A percentile compares a stretch with the other conserved stretches of the same genome.
Evolutionary conservation across 2,888 invertebrate species (phyloP).

Genomic region (Diadromus collaris): DNA sequence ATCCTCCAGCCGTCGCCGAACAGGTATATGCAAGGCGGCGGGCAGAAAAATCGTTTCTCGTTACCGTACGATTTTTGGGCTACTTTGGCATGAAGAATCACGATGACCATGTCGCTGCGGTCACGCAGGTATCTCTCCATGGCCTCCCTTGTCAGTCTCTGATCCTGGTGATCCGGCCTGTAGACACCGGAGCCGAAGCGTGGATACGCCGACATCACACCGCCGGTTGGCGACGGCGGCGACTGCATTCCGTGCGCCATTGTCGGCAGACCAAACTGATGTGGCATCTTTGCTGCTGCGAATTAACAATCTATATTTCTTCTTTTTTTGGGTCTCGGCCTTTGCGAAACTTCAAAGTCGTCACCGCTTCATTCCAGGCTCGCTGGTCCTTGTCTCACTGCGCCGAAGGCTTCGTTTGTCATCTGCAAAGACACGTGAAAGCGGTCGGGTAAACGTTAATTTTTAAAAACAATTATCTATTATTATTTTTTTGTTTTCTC

Average conservation of each 20-base stretch:
- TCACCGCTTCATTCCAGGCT: slow-evolving; percentile 61
- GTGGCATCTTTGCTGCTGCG: slow-evolving; percentile 85
- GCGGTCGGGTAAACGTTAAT: not conserved
- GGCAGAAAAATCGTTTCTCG: slow-evolving; percentile 99
- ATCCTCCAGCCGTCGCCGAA: slow-evolving; percentile 99
- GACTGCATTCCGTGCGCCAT: slow-evolving; percentile 89
- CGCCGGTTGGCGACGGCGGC: slow-evolving; percentile 87
- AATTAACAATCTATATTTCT: not conserved
- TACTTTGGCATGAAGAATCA: slow-evolving; percentile 99
- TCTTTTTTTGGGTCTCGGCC: not conserved
- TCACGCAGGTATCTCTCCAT: slow-evolving; percentile 98
- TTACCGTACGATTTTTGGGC: slow-evolving; percentile 99
- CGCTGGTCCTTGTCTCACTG: slow-evolving; percentile 11
- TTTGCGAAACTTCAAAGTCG: slow-evolving; percentile 20
- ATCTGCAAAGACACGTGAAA: slow-evolving; percentile 2
- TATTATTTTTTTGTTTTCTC: slow-evolving; percentile 7
- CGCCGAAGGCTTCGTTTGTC: not conserved
- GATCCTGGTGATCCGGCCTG: slow-evolving; percentile 87
- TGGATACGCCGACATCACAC: slow-evolving; percentile 81
- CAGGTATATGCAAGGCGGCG: slow-evolving; percentile 99
- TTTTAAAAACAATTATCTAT: slow-evolving; percentile 36
- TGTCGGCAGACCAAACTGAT: slow-evolving; percentile 89
- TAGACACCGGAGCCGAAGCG: slow-evolving; percentile 86
- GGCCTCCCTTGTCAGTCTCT: slow-evolving; percentile 92
- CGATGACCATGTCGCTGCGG: slow-evolving; percentile 96